Evolutionary conservation across 2,113 vertebrate genomes (phyloP), one percentile per base, ranked within the genome.

Genomic region (Melanerpes formicivorus): DNA sequence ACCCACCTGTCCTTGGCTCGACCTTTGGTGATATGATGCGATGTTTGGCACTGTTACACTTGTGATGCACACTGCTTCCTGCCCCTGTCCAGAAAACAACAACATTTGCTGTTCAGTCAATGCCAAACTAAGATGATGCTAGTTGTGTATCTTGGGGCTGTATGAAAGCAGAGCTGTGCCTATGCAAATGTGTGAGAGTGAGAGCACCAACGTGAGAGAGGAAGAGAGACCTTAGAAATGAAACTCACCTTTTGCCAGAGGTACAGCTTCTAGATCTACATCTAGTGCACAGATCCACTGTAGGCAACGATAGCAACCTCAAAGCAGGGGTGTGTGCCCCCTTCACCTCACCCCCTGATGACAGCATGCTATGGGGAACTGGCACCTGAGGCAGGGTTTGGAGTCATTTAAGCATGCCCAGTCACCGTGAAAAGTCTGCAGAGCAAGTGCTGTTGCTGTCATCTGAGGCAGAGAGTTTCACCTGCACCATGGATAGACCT

Each of bases 1-100:
- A 99, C 87, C 98, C 98, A 32, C 98, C 99, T 3, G 98, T 98
- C 97, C 99, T 98, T 18, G 99, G 98, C 85, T 99, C 99, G 81
- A 99, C 99, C 97, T 99, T 99, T 37, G 99, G 99, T 65, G 99
- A 99, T 97, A 99, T 99, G 98, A 99, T 99, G 91, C 99, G 99
- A 88, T 99, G 99, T 97, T 99, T 99, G 98, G 99, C 98, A 97
- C 99, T 99, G 98, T 99, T 99, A 97, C 99, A 99, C 98, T 99
- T 99, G 98, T 99, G 99, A 97, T 99, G 99, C 96, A 98, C 98
- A 58, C 99, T 99, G 98, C 99, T 99, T 87, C 99, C 99, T 46
- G 99, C 99, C 94, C 99, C 99, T 99, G 97, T 7, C 70, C 84
- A 95, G 87, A 90, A 71, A 94, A 96, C 32, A 83, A 77, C 18